Conservation (phyloP, 2,888 invertebrate genomes). For the Tuberolachnus salignus region DNA sequence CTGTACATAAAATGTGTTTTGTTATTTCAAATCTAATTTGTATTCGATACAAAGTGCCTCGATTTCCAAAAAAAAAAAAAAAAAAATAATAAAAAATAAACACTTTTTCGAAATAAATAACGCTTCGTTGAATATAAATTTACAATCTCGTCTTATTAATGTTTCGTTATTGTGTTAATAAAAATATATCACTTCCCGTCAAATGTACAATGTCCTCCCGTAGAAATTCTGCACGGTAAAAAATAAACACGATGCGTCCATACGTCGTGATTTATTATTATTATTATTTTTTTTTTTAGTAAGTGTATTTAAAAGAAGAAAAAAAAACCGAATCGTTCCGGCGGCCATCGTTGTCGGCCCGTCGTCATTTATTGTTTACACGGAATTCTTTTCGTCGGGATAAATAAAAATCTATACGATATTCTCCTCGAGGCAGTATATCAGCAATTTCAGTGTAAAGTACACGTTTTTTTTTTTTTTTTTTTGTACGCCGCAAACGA, state of each 20-base stretch:
- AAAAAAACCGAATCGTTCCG: slow-evolving; percentile 22
- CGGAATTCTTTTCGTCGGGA: slow-evolving; percentile 1
- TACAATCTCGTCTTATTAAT: no score
- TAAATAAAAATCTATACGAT: slow-evolving; percentile 7
- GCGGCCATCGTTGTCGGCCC: neutral
- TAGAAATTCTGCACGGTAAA: neutral
- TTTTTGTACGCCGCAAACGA: neutral
- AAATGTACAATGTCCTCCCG: neutral
- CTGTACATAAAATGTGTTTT: no score
- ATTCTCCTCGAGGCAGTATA: neutral
- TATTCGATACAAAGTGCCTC: no score
- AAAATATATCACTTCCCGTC: slow-evolving; percentile 13
- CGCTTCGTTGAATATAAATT: no score
- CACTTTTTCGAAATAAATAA: neutral
- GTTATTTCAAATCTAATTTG: no score
- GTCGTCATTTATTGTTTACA: slow-evolving; percentile 9
- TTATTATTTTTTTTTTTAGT: slow-evolving; percentile 27
- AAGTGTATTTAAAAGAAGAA: slow-evolving; percentile 17
- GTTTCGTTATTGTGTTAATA: neutral
- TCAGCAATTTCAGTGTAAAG: neutral
- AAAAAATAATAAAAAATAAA: no score
- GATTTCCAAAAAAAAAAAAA: no score
- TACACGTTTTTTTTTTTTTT: neutral
- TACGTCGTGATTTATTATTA: slow-evolving; percentile 18
- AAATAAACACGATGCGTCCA: neutral